Conservation (phyloP, 1,140 invertebrate genomes). For the Penaeus japonicus region DNA sequence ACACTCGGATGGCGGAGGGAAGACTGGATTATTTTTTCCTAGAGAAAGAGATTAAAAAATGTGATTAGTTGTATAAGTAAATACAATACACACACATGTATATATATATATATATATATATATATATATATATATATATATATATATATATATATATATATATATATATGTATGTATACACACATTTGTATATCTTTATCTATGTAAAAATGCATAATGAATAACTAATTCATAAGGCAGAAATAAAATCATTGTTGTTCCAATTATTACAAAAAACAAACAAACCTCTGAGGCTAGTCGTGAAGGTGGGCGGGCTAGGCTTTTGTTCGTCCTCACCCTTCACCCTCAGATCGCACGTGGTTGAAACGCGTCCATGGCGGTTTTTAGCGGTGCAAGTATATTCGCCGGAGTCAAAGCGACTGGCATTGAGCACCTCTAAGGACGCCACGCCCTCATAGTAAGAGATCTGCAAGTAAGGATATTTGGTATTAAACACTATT, state of each 20-base stretch:
- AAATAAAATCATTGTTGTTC: not conserved
- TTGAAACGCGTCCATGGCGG: conserved; percentile 74
- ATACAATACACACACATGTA: no score
- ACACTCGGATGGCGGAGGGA: no score
- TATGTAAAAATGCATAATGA: no score
- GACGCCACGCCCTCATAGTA: conserved; percentile 75
- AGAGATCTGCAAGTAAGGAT: conserved; percentile 59
- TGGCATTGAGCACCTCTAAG: conserved; percentile 73
- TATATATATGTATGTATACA: no score
- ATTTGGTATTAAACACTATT: not conserved
- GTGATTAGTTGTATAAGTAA: no score
- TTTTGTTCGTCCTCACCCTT: conserved; percentile 71
- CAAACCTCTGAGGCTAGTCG: conserved; percentile 75
- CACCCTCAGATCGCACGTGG: conserved; percentile 76
- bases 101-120: no score
- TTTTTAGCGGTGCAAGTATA: conserved; percentile 75
- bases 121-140: no score
- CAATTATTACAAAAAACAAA: not conserved
- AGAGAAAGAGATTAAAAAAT: no score
- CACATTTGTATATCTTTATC: no score
- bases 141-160: no score
- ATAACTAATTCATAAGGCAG: no score
- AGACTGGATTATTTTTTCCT: no score
- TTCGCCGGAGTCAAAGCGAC: conserved; percentile 64
- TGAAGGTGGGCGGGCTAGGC: conserved; percentile 76